Percentiles rank a stretch among this genome's conserved stretches.
Evolutionary conservation across 2,113 vertebrate genomes (phyloP).

Genomic region (Isichthys henryi): DNA sequence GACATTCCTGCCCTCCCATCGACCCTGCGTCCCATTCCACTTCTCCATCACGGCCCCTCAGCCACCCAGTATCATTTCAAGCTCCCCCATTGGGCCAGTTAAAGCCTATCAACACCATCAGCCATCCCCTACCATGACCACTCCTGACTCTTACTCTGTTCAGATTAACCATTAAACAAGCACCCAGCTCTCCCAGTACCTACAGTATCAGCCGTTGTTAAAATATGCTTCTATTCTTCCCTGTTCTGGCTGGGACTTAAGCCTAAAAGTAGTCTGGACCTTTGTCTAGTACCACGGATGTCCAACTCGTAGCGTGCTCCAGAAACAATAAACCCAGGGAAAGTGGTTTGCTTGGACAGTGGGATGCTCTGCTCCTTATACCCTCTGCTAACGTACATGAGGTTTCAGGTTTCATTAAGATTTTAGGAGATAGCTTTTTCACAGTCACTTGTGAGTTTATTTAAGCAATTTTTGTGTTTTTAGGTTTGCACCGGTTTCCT

Average conservation of each 20-base stretch:
- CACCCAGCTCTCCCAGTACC: conserved; percentile 50
- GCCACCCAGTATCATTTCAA: conserved; percentile 46
- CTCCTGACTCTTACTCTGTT: conserved; percentile 34
- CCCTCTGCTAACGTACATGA: neutral
- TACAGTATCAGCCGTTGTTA: neutral
- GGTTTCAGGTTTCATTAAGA: neutral
- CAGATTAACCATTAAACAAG: conserved; percentile 59
- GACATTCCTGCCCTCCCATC: conserved; percentile 48
- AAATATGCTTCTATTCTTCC: neutral
- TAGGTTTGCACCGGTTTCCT: neutral
- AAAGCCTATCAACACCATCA: conserved; percentile 58
- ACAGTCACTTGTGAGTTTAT: neutral
- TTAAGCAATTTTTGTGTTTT: neutral
- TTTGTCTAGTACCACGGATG: neutral
- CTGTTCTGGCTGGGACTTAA: neutral
- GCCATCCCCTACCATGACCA: conserved; percentile 29
- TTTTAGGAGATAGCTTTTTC: neutral
- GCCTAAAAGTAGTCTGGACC: neutral
- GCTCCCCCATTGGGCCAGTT: conserved; percentile 53
- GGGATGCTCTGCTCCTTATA: neutral
- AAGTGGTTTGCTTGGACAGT: neutral
- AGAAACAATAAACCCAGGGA: neutral
- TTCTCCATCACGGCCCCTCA: conserved; percentile 42
- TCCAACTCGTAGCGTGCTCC: neutral
- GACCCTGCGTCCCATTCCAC: conserved; percentile 40